Evolutionary conservation across 1,140 invertebrate species (phyloP), one percentile per base, ranked within the genome.

Genomic region (Temnothorax longispinosus): DNA sequence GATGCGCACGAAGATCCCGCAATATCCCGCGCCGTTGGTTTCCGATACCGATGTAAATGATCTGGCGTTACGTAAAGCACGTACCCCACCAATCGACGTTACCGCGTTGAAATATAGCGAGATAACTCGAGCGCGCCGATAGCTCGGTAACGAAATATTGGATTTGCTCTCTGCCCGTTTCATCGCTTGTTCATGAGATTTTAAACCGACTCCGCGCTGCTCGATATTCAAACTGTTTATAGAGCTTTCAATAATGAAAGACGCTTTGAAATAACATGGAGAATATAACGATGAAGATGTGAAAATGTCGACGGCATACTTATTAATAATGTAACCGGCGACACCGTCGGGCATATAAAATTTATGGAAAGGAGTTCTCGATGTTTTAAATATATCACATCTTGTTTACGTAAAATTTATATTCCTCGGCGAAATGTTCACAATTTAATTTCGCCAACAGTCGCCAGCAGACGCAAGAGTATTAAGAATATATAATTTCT

Each of bases 21-120:
- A 60, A 47, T 47, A 60, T 74, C 58, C 67, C 78, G 50, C 21
- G 50, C 35, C 67, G 64, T 58, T 58, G 58, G 38, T 32, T 35
- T 44, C 38, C 41, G 52, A 80, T 80, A 69, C 62, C 35, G 62
- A 74, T 47, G 80, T 60, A 74, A 75, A 84, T 84, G 32, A 84
- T 75, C 80, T 11, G 69, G 2, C 41, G 67, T 84, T 84, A 84
- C n/a, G n/a, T 84, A 84, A 84, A 60, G 2, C 41, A 11, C 21
- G 21, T 21, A 21, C 67, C 8, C 54, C 21, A 10, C 21, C 65
- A 52, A 13, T 3, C 64, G 21, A 21, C 1, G 64, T 65, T 38
- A n/a, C 35, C 77, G 35, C 38, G 13, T 32, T n/a, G 38, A 56
- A 32, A 27, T 38, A 50, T 38, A 58, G 50, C 47, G 50, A 13